A percentile compares a stretch with the other conserved stretches of the same genome.
Conservation (phyloP, 2,888 invertebrate species). For the Augochlorella aurata region DNA sequence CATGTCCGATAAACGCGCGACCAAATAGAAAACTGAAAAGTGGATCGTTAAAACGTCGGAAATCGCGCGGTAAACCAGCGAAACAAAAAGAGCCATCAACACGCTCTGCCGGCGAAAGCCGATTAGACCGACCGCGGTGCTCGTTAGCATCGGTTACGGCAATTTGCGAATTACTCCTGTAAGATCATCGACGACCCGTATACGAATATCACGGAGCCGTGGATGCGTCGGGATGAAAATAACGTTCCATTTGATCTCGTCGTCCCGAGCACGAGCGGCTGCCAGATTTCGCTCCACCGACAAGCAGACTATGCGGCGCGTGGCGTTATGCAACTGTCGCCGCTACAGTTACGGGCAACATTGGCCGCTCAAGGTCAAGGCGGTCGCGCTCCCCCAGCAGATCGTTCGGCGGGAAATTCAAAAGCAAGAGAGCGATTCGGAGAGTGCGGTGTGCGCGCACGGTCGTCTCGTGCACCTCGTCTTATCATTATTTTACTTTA, state of each 20-base stretch:
- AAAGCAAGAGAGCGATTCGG: not conserved
- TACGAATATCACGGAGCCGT: not conserved
- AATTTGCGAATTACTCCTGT: not conserved
- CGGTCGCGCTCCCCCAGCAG: not conserved
- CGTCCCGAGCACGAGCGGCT: not conserved
- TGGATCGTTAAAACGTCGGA: too few species aligned
- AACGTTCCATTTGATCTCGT: not conserved
- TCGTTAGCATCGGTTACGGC: not conserved
- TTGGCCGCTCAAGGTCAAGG: not conserved
- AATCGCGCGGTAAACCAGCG: too few species aligned
- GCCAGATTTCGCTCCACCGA: not conserved
- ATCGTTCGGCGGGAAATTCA: not conserved
- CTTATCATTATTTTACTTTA: slow-evolving; percentile 74
- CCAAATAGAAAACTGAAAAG: too few species aligned
- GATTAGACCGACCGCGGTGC: not conserved
- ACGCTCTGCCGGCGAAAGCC: not conserved
- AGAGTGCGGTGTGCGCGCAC: slow-evolving; percentile 51
- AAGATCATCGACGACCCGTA: not conserved
- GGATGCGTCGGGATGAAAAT: not conserved
- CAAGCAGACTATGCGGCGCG: not conserved
- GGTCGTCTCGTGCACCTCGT: slow-evolving; percentile 40
- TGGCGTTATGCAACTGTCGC: not conserved
- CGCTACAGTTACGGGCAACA: too few species aligned
- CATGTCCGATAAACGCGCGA: too few species aligned
- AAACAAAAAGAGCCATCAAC: not conserved